These are phyloP conservation scores for Drosophila monieri DNA, from an alignment of 2,888 invertebrate genomes.

Conservation along the genomic window DNA sequence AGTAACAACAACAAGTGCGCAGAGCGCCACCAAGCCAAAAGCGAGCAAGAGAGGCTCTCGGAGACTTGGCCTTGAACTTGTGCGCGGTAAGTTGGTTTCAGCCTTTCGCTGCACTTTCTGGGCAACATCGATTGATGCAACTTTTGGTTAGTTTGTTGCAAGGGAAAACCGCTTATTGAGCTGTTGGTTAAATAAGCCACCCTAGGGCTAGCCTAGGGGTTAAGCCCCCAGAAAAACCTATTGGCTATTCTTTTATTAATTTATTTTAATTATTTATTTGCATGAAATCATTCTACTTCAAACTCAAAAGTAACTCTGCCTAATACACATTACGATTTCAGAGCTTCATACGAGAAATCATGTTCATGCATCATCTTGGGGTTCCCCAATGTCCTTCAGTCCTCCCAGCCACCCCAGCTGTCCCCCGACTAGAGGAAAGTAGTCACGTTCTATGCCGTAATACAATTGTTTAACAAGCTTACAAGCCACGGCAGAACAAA, in stretches of 20 bases:
- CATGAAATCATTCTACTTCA: constrained; percentile 27
- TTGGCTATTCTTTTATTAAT: constrained; percentile 16
- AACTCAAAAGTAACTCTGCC: no score
- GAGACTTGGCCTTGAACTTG: constrained; percentile 77
- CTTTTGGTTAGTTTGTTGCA: constrained; percentile 30
- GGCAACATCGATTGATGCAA: constrained; percentile 21
- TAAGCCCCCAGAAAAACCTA: constrained; percentile 7
- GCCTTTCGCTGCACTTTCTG: constrained; percentile 27
- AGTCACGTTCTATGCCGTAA: constrained; percentile 34
- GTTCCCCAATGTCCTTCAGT: no score
- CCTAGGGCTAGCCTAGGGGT: neutral
- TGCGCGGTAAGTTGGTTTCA: constrained; percentile 68
- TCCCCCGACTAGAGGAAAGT: no score
- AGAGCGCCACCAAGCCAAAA: constrained; percentile 24
- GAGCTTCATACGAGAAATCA: no score
- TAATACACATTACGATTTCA: no score
- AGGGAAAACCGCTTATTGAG: neutral
- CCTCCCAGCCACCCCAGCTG: no score
- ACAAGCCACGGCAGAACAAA: constrained; percentile 49
- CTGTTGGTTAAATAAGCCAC: neutral
- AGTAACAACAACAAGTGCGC: constrained; percentile 10
- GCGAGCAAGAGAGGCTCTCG: constrained; percentile 54
- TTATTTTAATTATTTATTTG: constrained; percentile 60
- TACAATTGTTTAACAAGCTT: constrained; percentile 73
- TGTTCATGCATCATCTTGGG: no score